These are phyloP conservation scores for Cyprinodon diabolis DNA, from an alignment of 2,797 vertebrate genomes.

Conservation along the genomic window DNA sequence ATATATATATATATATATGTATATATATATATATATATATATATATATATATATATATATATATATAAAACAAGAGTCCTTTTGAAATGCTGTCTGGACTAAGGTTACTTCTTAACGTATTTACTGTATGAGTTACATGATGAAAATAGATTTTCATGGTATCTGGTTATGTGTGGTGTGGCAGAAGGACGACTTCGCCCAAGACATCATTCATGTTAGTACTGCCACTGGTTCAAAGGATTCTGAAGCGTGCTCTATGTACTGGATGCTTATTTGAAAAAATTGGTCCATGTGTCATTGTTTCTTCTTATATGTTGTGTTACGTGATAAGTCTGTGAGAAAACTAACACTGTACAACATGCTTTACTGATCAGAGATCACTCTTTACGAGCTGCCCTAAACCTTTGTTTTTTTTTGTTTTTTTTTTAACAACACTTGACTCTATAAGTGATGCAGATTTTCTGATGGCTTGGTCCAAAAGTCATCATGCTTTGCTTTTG, in stretches of 20 bases:
- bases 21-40: too few species aligned
- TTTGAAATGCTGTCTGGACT: too few species aligned
- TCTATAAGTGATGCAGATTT: slow-evolving; percentile 18
- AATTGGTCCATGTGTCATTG: not conserved
- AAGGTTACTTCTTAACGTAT: too few species aligned
- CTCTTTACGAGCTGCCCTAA: slow-evolving; percentile 26
- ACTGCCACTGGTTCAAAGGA: not conserved
- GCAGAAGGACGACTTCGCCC: too few species aligned
- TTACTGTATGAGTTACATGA: too few species aligned
- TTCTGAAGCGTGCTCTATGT: not conserved
- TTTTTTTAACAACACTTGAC: slow-evolving; percentile 36
- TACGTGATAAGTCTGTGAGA: slow-evolving; percentile 13
- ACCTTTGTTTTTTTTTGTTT: too few species aligned
- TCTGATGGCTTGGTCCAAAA: slow-evolving; percentile 22
- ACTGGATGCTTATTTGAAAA: not conserved
- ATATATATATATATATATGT: too few species aligned
- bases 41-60: too few species aligned
- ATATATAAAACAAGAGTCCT: too few species aligned
- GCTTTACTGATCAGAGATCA: slow-evolving; percentile 41
- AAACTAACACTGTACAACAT: slow-evolving; percentile 24
- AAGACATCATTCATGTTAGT: not conserved
- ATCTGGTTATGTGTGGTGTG: too few species aligned
- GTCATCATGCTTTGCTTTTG: slow-evolving; percentile 37
- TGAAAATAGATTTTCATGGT: too few species aligned
- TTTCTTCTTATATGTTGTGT: slow-evolving; percentile 1